phyloP scores from a whole-genome alignment of 2,888 invertebrate genomes.

The Nematopogon swammerdamellus region DNA sequence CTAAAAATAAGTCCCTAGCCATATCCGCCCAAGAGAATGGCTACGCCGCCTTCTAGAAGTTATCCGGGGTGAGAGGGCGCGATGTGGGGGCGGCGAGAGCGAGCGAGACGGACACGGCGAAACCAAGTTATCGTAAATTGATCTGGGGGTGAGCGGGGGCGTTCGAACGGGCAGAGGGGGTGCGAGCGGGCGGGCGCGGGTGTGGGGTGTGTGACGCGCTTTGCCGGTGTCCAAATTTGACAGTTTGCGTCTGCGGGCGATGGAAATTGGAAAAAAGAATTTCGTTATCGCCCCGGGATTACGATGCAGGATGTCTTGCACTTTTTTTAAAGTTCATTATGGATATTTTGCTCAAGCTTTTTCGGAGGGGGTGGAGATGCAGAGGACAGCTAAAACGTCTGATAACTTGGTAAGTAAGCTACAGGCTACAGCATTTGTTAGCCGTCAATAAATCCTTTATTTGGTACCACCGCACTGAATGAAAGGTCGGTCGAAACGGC shows the following conservation, averaged over 20 bases:
- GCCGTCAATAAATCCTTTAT: too few relatives aligned
- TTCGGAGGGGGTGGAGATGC: too few relatives aligned
- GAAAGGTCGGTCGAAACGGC: too few relatives aligned
- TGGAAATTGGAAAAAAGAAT: conserved; percentile 38
- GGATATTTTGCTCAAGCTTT: too few relatives aligned
- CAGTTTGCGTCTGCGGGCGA: conserved; percentile 24
- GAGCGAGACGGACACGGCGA: conserved; percentile 45
- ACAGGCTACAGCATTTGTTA: too few relatives aligned
- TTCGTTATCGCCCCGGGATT: conserved; percentile 23
- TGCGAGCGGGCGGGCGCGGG: conserved; percentile 9
- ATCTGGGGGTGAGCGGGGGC: conserved; percentile 21
- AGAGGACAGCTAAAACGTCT: too few relatives aligned
- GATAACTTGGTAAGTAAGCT: too few relatives aligned
- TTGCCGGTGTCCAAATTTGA: conserved; percentile 38
- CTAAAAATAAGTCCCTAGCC: conserved; percentile 47
- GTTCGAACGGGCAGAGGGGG: conserved; percentile 25
- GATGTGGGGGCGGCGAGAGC: conserved; percentile 44
- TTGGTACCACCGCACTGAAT: too few relatives aligned
- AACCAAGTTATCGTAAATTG: conserved; percentile 54
- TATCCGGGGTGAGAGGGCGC: conserved; percentile 45
- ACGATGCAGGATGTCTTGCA: too few relatives aligned
- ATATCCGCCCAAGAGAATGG: conserved; percentile 28
- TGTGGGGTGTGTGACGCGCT: conserved; percentile 26
- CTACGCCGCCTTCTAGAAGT: conserved; percentile 36
- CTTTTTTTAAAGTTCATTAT: too few relatives aligned